A percentile compares a stretch with the other conserved stretches of the same genome.
phyloP scores from a whole-genome alignment of 2,797 vertebrate genomes.

The Balearica regulorum region DNA sequence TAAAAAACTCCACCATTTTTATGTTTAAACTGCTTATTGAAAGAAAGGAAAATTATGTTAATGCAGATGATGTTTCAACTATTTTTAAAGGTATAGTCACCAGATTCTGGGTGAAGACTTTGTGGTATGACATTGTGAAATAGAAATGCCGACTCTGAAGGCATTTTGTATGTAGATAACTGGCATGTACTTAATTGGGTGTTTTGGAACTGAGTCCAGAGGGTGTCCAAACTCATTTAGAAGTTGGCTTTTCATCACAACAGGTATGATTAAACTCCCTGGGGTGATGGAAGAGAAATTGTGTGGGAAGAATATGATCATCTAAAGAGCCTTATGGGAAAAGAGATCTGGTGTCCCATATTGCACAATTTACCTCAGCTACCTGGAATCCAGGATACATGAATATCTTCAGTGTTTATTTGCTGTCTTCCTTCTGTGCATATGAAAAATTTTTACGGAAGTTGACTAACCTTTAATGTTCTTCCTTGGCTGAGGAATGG shows the following conservation, averaged over 20 bases:
- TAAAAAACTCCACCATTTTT: background rate
- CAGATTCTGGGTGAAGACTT: background rate
- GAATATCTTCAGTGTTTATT: background rate
- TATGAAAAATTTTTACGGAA: background rate
- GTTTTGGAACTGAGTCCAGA: conserved; percentile 47
- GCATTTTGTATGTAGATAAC: conserved; percentile 34
- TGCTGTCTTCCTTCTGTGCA: background rate
- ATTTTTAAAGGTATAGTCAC: background rate
- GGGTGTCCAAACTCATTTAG: conserved; percentile 53
- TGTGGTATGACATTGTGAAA: background rate
- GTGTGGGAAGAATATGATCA: conserved; percentile 54
- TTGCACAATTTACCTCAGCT: conserved; percentile 39
- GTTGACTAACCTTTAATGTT: conserved; percentile 4
- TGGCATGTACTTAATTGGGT: background rate
- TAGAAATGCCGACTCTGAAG: conserved; percentile 28
- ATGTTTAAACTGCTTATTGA: background rate
- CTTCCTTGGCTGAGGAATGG: background rate
- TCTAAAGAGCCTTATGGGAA: conserved; percentile 36
- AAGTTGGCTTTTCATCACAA: conserved; percentile 48
- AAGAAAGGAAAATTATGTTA: background rate
- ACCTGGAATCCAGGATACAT: background rate
- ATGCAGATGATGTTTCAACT: background rate
- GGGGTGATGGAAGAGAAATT: conserved; percentile 44
- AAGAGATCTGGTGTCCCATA: background rate
- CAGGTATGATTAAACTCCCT: conserved; percentile 48